These are phyloP conservation scores for Lacanobia oleracea DNA, from an alignment of 2,888 invertebrate genomes.

Conservation along the genomic window DNA sequence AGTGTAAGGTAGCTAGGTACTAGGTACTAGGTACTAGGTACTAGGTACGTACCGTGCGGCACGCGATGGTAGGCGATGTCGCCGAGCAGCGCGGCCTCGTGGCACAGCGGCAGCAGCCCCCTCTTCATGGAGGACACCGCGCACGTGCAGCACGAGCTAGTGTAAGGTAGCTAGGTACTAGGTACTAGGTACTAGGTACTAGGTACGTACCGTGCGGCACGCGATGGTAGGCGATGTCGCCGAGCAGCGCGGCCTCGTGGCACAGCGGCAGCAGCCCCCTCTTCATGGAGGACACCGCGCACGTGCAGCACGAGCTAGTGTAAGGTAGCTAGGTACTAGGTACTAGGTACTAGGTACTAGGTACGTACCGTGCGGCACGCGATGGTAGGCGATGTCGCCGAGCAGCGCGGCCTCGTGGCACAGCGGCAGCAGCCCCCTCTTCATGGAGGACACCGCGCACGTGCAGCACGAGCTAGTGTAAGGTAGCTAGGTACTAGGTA, in stretches of 20 bases:
- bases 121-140: slow-evolving; percentile 97
- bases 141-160: slow-evolving; percentile 95
- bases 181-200: too few relatives aligned
- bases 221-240: slow-evolving; percentile 90
- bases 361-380: slow-evolving; percentile 76
- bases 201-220: slow-evolving; percentile 76
- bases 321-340: too few relatives aligned
- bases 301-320: slow-evolving; percentile 94
- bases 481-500: too few relatives aligned
- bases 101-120: slow-evolving; percentile 97
- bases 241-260: slow-evolving; percentile 98
- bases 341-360: too few relatives aligned
- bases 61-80: slow-evolving; percentile 88
- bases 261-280: slow-evolving; percentile 97
- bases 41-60: slow-evolving; percentile 75
- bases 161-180: too few relatives aligned
- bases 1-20: too few relatives aligned
- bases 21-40: too few relatives aligned
- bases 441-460: slow-evolving; percentile 97
- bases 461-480: slow-evolving; percentile 93
- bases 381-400: slow-evolving; percentile 92
- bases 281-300: slow-evolving; percentile 96
- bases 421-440: slow-evolving; percentile 97
- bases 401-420: slow-evolving; percentile 97
- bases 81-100: slow-evolving; percentile 98